A percentile compares a stretch with the other conserved stretches of the same genome.
phyloP scores from a whole-genome alignment of 2,113 vertebrate genomes.

The Chionis minor region DNA sequence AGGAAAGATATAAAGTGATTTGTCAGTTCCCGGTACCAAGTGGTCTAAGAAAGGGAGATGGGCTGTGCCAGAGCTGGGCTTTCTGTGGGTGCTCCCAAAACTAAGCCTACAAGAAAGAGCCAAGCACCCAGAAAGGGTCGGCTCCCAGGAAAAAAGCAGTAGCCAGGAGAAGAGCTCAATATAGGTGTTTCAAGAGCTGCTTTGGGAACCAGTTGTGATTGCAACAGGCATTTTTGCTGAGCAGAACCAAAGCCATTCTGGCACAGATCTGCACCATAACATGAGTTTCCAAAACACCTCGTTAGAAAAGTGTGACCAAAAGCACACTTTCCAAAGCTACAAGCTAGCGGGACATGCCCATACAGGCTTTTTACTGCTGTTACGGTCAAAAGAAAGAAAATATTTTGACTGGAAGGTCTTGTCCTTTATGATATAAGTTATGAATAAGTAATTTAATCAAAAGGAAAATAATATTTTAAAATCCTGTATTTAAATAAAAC shows the following conservation, averaged over 20 bases:
- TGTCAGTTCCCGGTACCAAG: neutral
- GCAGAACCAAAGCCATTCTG: neutral
- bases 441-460: constrained; percentile 45
- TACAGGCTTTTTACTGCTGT: neutral
- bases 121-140: neutral
- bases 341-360: neutral
- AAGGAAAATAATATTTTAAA: neutral
- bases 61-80: neutral
- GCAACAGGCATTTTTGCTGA: neutral
- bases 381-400: neutral
- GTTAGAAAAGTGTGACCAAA: neutral
- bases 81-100: neutral
- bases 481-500: neutral
- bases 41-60: neutral
- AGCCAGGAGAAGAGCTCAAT: neutral
- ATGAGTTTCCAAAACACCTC: neutral
- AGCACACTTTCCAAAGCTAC: neutral
- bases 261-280: neutral
- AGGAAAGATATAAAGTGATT: neutral
- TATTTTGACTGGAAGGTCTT: neutral
- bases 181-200: neutral
- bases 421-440: constrained; percentile 1
- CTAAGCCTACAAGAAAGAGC: neutral
- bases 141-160: neutral
- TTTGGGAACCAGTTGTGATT: neutral